Base-by-base conservation (phyloP, 2,797 vertebrate species). In the Poecilia velifera region DNA sequence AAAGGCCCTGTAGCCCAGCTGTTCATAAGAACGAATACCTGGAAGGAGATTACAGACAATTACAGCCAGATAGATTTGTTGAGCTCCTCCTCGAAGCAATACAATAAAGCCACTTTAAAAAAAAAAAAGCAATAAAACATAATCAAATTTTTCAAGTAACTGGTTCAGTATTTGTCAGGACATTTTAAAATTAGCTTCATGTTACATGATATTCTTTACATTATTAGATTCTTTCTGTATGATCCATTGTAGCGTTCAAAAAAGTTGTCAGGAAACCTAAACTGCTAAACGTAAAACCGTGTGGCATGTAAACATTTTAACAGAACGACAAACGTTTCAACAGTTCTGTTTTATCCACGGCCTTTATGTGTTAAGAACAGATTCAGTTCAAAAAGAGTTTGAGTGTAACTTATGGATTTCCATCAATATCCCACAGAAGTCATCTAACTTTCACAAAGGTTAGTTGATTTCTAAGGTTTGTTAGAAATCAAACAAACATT, bases 21-120 rank as follows among this genome's bases (percentile, higher is more conserved):
- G 96, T 83, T 99, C 98, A 13, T 99, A 99, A 79, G 97, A 97
- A 0, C 98, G 96, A 87, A 99, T 98, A 83, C 98, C 98, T 99
- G 71, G 59, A 86, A 90, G 2, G 12, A 82, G 70, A 85, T 88
- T 76, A 83, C 51, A 82, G 45, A 72, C 73, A 88, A 89, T 49
- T 73, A 75, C n/a, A 66, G 70, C 59, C 31, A 62, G 6, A 78
- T 72, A n/a, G 55, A 36, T 64, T 82, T 78, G 47, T 34, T 49
- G 49, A 79, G 57, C 68, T 10, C 31, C 25, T 71, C 31, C 20
- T 78, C 31, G 16, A 25, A 76, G 74, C 51, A 74, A 75, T 16
- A 77, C 76, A 77, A 55, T n/a, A 25, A 78, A 75, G 47, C n/a
- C 0, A 6, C 9, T 36, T 47, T 43, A 0, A 45, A 43, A 76